Evolutionary conservation across 2,797 vertebrate genomes (phyloP).

Genomic region (Holocentrus rufus): DNA sequence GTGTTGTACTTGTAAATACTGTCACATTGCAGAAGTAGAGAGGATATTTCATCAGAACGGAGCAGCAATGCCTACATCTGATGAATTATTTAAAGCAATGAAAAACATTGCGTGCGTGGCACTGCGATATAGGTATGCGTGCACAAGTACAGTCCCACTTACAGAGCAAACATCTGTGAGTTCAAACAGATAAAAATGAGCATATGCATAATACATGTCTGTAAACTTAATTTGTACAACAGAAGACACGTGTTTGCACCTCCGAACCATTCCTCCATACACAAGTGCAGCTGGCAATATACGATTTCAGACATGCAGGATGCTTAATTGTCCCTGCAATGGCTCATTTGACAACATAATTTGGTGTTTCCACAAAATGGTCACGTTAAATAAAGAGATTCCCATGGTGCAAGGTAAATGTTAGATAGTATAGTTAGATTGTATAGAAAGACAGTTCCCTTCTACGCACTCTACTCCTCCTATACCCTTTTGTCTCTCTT

Average conservation of each 20-base stretch:
- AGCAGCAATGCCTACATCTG: conserved; percentile 28
- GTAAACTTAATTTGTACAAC: conserved; percentile 44
- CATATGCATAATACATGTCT: conserved; percentile 43
- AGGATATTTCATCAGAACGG: conserved; percentile 60
- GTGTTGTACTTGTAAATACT: conserved; percentile 54
- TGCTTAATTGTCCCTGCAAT: conserved; percentile 39
- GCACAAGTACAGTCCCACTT: not conserved
- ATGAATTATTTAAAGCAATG: conserved; percentile 70
- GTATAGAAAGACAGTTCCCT: not conserved
- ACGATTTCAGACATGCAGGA: conserved; percentile 10
- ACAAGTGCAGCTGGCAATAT: conserved; percentile 8
- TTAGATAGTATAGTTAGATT: too few species aligned
- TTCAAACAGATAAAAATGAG: conserved; percentile 14
- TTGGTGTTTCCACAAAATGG: conserved; percentile 42
- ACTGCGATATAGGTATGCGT: conserved; percentile 49
- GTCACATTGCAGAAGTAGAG: conserved; percentile 46
- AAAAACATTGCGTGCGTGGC: conserved; percentile 35
- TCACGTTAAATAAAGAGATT: conserved; percentile 43
- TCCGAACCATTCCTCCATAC: conserved; percentile 17
- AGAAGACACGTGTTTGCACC: conserved; percentile 5
- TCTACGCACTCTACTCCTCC: not conserved
- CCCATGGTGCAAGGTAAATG: conserved; percentile 11
- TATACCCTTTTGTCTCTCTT: too few species aligned
- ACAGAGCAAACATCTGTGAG: conserved; percentile 18
- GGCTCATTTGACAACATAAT: conserved; percentile 52